These are phyloP conservation scores for Microctonus hyperodae DNA, from an alignment of 2,888 invertebrate species.

Conservation along the genomic window DNA sequence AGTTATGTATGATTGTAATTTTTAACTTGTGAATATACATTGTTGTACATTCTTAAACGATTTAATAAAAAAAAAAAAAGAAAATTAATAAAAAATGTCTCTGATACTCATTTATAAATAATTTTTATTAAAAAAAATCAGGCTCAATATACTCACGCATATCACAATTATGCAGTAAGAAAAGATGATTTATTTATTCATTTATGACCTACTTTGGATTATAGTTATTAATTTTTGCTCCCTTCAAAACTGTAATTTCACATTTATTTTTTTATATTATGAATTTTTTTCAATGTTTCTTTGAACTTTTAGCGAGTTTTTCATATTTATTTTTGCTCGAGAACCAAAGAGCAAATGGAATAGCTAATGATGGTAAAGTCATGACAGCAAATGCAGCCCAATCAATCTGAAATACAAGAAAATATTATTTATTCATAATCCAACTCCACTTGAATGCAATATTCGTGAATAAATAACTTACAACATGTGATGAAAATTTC, in stretches of 20 bases:
- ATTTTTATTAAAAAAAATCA: conserved; percentile 48
- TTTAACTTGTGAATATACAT: conserved; percentile 30
- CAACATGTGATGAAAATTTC: conserved; percentile 95
- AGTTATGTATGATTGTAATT: neutral
- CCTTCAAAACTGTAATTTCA: neutral
- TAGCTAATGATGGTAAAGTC: conserved; percentile 92
- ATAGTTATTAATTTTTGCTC: conserved; percentile 23
- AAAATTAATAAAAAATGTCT: conserved; percentile 10
- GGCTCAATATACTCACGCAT: conserved; percentile 51
- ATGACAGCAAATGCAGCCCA: conserved; percentile 97
- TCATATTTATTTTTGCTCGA: conserved; percentile 95
- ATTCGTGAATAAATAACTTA: conserved; percentile 60
- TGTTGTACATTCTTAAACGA: conserved; percentile 38
- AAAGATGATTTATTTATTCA: conserved; percentile 38
- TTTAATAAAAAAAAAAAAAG: conserved; percentile 34
- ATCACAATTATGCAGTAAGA: conserved; percentile 47
- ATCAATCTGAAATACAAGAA: conserved; percentile 69
- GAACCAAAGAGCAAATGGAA: conserved; percentile 94
- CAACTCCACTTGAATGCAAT: too few relatives aligned
- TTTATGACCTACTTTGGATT: conserved; percentile 21
- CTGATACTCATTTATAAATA: conserved; percentile 51
- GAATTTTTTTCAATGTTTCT: conserved; percentile 65
- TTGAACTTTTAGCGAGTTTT: conserved; percentile 73
- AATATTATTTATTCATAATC: too few relatives aligned
- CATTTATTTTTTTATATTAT: neutral